Evolutionary conservation across 2,888 invertebrate genomes (phyloP).

Genomic region (Branchipolynoe longqiensis): DNA sequence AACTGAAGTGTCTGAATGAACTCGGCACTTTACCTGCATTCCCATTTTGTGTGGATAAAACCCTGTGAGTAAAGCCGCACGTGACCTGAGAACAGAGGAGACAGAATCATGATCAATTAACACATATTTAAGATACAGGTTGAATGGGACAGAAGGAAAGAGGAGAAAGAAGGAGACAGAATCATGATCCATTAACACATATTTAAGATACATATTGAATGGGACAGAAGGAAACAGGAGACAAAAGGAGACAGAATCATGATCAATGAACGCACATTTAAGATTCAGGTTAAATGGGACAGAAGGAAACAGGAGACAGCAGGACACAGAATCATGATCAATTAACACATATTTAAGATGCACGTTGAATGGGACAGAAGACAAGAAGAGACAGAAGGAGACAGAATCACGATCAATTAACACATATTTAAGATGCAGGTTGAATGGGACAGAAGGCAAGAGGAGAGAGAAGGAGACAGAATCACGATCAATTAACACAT

Average conservation of each 20-base stretch:
- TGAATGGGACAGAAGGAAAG: constrained; percentile 64
- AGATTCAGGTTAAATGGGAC: constrained; percentile 59
- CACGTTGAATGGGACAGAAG: too few relatives aligned
- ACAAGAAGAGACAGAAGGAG: too few relatives aligned
- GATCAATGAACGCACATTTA: neutral
- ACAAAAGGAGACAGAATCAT: neutral
- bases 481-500: too few relatives aligned
- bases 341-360: neutral
- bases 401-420: too few relatives aligned
- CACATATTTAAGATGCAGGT: too few relatives aligned
- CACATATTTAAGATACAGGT: neutral
- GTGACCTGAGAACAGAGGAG: constrained; percentile 60
- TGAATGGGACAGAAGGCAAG: too few relatives aligned
- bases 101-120: neutral
- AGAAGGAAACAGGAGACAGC: constrained; percentile 62
- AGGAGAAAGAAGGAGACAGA: constrained; percentile 33
- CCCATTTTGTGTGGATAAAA: constrained; percentile 65
- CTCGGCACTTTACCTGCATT: constrained; percentile 62
- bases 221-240: constrained; percentile 64
- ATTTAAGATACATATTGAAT: constrained; percentile 25
- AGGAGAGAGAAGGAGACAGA: too few relatives aligned
- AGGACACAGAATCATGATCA: neutral
- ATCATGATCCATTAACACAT: neutral
- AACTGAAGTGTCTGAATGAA: too few relatives aligned
- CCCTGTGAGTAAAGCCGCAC: constrained; percentile 66